Conservation (phyloP, 1,140 invertebrate genomes). For the Forficula auricularia region DNA sequence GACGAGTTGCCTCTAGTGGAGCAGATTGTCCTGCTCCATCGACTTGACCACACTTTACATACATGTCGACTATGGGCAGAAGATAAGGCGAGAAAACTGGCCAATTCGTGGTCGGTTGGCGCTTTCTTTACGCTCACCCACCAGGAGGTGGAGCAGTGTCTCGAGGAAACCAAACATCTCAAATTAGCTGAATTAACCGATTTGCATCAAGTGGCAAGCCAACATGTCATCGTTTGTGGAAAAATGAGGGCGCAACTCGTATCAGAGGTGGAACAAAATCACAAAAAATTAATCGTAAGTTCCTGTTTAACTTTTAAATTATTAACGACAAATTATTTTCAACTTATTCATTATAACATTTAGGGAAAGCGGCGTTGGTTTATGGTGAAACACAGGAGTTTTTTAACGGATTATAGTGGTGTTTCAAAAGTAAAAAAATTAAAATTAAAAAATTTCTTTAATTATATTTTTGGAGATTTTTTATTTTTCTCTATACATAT, state of each 20-base stretch:
- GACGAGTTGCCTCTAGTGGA: constrained; percentile 56
- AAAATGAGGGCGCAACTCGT: constrained; percentile 59
- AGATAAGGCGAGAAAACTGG: constrained; percentile 44
- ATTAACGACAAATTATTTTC: no score
- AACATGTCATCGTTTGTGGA: constrained; percentile 44
- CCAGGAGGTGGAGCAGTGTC: constrained; percentile 43
- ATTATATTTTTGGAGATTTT: no score
- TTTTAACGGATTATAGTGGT: no score
- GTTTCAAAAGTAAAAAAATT: no score
- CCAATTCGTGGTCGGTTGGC: constrained; percentile 52
- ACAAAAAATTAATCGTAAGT: constrained; percentile 47
- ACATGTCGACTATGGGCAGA: constrained; percentile 53
- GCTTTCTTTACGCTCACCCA: constrained; percentile 39
- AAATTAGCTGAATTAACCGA: constrained; percentile 26
- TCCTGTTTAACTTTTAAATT: neutral
- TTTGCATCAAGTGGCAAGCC: constrained; percentile 23
- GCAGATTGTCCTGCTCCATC: constrained; percentile 58
- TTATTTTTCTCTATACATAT: no score
- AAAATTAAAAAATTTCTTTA: no score
- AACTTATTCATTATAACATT: no score
- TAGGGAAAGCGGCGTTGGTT: no score
- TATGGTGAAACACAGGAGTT: no score
- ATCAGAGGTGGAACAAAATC: constrained; percentile 53
- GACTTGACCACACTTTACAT: constrained; percentile 60
- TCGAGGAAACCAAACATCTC: constrained; percentile 24